A percentile compares a stretch with the other conserved stretches of the same genome.
Evolutionary conservation across 2,797 vertebrate species (phyloP).

Genomic region (Lophius americanus): DNA sequence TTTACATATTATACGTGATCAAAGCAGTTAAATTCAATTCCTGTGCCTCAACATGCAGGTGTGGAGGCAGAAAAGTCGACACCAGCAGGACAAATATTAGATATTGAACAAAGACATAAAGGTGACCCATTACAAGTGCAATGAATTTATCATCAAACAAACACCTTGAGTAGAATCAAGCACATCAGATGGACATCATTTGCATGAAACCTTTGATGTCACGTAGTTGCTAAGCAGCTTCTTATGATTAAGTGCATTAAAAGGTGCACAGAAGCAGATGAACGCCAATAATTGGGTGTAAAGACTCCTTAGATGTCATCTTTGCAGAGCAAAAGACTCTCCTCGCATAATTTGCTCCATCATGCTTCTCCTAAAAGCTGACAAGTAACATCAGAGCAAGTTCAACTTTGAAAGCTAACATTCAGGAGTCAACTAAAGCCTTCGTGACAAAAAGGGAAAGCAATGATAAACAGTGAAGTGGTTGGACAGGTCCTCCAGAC

Average conservation of each 20-base stretch:
- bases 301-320: background rate
- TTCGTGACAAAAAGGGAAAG: too few relatives aligned
- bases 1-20: background rate
- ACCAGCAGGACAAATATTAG: background rate
- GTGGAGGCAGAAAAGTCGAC: background rate
- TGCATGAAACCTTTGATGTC: constrained; percentile 20
- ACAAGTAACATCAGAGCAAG: too few relatives aligned
- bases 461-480: too few relatives aligned
- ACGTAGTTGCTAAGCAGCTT: constrained; percentile 5
- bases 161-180: background rate
- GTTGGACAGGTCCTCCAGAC: too few relatives aligned
- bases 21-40: background rate
- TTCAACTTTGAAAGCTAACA: too few relatives aligned
- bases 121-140: constrained; percentile 14
- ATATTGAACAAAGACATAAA: background rate
- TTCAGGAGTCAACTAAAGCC: too few relatives aligned
- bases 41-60: background rate
- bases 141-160: constrained; percentile 14
- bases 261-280: background rate
- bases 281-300: background rate
- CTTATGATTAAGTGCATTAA: constrained; percentile 35
- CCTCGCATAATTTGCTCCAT: background rate
- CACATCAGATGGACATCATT: constrained; percentile 22
- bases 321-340: background rate
- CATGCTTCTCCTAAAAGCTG: background rate